Base-by-base conservation (phyloP, 1,140 invertebrate genomes). In the Myzus persicae region DNA sequence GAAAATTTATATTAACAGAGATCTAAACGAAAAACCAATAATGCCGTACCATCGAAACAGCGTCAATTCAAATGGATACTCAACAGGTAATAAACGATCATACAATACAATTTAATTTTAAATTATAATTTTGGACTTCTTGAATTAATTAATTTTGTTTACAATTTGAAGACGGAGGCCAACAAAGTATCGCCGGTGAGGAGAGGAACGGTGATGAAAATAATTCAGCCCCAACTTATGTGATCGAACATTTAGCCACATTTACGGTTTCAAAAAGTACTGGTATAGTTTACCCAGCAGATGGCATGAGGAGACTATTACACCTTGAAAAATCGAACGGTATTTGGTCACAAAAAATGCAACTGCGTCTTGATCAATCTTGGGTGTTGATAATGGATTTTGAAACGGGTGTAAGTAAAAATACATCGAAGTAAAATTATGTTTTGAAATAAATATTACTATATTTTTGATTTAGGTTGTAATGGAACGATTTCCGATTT, bases 311-410 rank as follows among this genome's bases (percentile, higher is more conserved):
- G 40, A 96, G 99, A 76, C 96, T 99, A 85, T 96, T 99, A 42
- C 98, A 99, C 95, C 97, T 99, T 95, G 99, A 99, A 96, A 99
- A 99, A 95, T 98, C 98, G 51, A 99, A 98, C 94, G 98, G 98
- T 94, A 99, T 99, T 95, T 99, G 99, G 99, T 99, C 99, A 59
- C 99, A 99, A 96, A 99, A 99, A 95, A 99, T 99, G 98, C 97
- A 98, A 94, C 96, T 99, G 59, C 97, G 97, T 94, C 95, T 99
- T 81, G 98, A 99, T 94, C 96, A 97, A 88, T 97, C 90, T 84
- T 98, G 97, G 97, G 97, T 99, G 93, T 96, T 99, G 40, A 98
- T 99, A 90, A 98, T 99, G 96, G 99, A 99, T 95, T 98, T 98
- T 95, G 98, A 99, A 96, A 99, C 98, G 94, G 98, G 98, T 95